phyloP scores from a whole-genome alignment of 2,113 vertebrate genomes.

The Azemiops feae region DNA sequence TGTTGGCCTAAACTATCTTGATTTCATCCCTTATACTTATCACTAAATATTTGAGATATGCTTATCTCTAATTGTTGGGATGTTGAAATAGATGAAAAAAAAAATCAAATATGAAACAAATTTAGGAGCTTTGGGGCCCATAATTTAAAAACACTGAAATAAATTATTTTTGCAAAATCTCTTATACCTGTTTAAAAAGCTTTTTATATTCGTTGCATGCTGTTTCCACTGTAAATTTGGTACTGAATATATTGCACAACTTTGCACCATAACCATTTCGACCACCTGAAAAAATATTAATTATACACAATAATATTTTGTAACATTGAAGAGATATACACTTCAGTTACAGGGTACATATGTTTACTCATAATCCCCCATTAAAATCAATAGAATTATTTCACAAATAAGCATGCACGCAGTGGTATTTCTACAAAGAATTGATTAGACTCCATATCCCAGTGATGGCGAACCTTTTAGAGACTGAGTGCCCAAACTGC shows the following conservation, averaged over 20 bases:
- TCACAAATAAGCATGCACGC: not conserved
- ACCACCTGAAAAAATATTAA: slow-evolving; percentile 76
- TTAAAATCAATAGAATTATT: not conserved
- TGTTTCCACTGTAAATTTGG: slow-evolving; percentile 95
- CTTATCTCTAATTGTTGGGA: no score
- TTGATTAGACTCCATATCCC: not conserved
- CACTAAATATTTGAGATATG: not conserved
- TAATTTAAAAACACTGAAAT: not conserved
- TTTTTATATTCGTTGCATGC: slow-evolving; percentile 88
- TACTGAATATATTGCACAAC: slow-evolving; percentile 98
- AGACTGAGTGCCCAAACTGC: no score
- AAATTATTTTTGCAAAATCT: not conserved
- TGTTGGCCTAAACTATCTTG: not conserved
- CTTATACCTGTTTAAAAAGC: slow-evolving; percentile 86
- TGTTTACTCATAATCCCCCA: not conserved
- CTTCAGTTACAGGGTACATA: not conserved
- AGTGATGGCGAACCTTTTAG: no score
- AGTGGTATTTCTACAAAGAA: not conserved
- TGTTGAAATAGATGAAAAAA: not conserved
- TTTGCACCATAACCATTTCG: slow-evolving; percentile 99
- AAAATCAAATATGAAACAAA: not conserved
- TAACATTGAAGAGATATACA: not conserved
- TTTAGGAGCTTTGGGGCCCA: not conserved
- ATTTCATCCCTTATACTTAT: not conserved
- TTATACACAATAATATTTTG: not conserved